Base-by-base conservation (phyloP, 2,113 vertebrate genomes). In the Ranitomeya variabilis region DNA sequence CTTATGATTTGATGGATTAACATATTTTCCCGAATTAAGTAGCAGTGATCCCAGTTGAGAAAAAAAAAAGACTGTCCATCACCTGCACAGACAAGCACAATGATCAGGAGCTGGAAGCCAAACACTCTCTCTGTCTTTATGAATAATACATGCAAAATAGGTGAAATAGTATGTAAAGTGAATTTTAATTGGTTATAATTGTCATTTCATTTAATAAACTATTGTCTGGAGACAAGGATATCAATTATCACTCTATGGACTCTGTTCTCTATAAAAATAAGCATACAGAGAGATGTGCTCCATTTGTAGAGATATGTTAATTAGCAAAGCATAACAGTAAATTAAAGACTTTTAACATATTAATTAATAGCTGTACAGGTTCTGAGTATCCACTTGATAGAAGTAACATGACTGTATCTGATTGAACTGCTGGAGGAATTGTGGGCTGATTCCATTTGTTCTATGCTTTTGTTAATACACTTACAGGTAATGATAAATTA, bases 101-200 rank as follows among this genome's bases (percentile, higher is more conserved):
- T 94, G 94, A 94, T 93, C 92, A 94, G 74, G 91, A 94, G 94
- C 94, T 93, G 91, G 2, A 91, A 95, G 94, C 93, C 92, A 94
- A 64, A 93, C 90, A 91, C 93, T 69, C 77, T 94, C 93, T 95
- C 94, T 4, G 86, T 91, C 94, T 95, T 95, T 93, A 95, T 96
- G 95, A 95, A 96, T 96, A 95, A 96, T 96, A 95, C 95, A 96
- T 96, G 93, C 91, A 92, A 94, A 95, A 95, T 95, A 95, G 95
- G 95, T 95, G 93, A 95, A 95, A 93, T 93, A 92, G 94, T 92
- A 96, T 96, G 96, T 94, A 96, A 96, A 96, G 93, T 95, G 96
- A 96, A 96, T 96, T 96, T 96, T 96, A 96, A 96, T 96, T 96
- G 95, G 94, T 94, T 95, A 94, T 96, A 96, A 96, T 96, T 96